Percentiles rank a stretch among this genome's conserved stretches.
Evolutionary conservation across 2,113 vertebrate species (phyloP).

Genomic region (Xyliphius kryptos): DNA sequence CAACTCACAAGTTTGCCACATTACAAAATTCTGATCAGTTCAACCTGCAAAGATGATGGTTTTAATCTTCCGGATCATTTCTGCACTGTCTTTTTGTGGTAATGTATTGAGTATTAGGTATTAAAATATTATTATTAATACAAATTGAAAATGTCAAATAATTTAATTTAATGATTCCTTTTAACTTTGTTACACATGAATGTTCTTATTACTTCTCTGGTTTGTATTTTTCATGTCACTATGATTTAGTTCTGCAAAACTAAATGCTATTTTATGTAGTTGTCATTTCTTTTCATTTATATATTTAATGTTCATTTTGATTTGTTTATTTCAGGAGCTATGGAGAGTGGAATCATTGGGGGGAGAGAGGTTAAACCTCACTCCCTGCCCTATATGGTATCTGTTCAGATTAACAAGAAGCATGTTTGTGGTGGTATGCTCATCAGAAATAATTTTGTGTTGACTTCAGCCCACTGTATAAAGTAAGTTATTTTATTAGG

Average conservation of each 20-base stretch:
- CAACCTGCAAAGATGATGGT: no score
- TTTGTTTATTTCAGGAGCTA: conserved; percentile 3
- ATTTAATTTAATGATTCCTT: no score
- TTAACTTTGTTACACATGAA: no score
- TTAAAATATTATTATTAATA: no score
- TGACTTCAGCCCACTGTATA: conserved; percentile 37
- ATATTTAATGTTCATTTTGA: neutral
- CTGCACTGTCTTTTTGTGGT: conserved; percentile 1
- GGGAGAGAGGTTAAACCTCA: conserved; percentile 28
- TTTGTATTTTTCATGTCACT: no score
- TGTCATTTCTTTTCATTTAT: neutral
- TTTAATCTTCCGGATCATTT: no score
- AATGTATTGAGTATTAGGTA: neutral
- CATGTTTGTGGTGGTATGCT: conserved; percentile 31
- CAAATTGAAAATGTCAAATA: no score
- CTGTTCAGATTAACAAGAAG: conserved; percentile 7
- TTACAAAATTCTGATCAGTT: no score
- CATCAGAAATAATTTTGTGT: conserved; percentile 28
- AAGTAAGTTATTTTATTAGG: conserved; percentile 8
- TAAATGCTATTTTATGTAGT: neutral
- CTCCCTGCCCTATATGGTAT: conserved; percentile 33
- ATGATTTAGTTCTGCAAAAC: neutral
- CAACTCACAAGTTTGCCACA: neutral
- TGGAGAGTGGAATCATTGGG: conserved; percentile 18
- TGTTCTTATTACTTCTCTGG: no score